Conservation (phyloP, 2,113 vertebrate species). For the Mustela lutreola region DNA sequence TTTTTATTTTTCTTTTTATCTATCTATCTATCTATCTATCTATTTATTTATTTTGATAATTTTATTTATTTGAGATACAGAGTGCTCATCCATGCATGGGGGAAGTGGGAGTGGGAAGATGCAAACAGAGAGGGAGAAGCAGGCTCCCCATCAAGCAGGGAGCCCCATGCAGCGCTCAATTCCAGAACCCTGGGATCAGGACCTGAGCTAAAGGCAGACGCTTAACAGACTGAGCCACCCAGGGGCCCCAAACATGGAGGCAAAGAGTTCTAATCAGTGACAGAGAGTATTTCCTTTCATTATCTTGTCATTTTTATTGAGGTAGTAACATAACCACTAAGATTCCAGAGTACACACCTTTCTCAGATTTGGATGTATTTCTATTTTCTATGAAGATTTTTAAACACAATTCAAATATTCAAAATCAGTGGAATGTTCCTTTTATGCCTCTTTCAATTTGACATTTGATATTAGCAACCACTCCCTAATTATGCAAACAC, state of each 20-base stretch:
- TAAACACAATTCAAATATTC: not conserved
- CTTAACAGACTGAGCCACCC: no score
- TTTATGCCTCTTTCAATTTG: not conserved
- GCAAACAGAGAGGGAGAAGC: no score
- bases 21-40: no score
- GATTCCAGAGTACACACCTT: not conserved
- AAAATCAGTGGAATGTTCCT: not conserved
- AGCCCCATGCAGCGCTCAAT: no score
- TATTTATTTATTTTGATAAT: no score
- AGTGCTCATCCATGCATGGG: no score
- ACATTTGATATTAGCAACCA: not conserved
- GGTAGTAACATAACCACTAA: not conserved
- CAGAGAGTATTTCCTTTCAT: not conserved
- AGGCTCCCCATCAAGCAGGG: no score
- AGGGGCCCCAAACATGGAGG: not conserved
- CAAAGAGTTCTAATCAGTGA: not conserved
- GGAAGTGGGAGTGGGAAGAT: no score
- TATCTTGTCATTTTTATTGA: not conserved
- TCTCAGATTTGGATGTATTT: not conserved
- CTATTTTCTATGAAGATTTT: not conserved
- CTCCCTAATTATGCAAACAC: not conserved
- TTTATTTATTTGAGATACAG: no score
- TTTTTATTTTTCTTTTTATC: no score
- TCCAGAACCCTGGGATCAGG: no score
- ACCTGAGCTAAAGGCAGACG: no score